Percentiles rank a stretch among this genome's conserved stretches.
Evolutionary conservation across 2,888 invertebrate species (phyloP).

Genomic region (Polyommatus iphigenia): DNA sequence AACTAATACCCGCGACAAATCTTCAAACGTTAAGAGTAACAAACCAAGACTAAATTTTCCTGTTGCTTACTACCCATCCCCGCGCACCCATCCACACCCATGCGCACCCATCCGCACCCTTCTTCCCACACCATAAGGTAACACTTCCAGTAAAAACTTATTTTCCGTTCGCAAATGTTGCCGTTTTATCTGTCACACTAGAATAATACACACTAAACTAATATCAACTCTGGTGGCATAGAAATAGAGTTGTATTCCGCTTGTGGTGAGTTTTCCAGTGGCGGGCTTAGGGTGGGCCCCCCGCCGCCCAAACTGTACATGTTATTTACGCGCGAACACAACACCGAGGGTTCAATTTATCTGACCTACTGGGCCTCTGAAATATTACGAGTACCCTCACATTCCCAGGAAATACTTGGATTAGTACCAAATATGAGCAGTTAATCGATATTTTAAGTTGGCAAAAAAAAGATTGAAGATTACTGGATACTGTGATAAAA

Average conservation of each 20-base stretch:
- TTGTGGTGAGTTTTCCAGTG: conserved; percentile 36
- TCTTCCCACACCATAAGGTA: conserved; percentile 52
- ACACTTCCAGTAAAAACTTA: conserved; percentile 50
- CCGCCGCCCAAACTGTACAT: conserved; percentile 71
- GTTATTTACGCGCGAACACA: conserved; percentile 81
- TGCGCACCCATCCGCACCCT: conserved; percentile 44
- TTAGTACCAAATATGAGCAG: not conserved
- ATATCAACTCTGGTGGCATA: conserved; percentile 44
- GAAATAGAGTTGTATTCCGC: conserved; percentile 46
- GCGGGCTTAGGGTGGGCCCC: conserved; percentile 47
- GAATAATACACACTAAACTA: conserved; percentile 37
- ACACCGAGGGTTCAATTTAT: conserved; percentile 78
- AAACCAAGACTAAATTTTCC: conserved; percentile 71
- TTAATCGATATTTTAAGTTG: not conserved
- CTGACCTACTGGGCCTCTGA: conserved; percentile 79
- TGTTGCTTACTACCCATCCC: conserved; percentile 70
- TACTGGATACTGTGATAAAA: not conserved
- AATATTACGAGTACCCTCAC: conserved; percentile 53
- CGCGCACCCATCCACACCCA: conserved; percentile 48
- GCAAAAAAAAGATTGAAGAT: not conserved
- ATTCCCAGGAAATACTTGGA: not conserved
- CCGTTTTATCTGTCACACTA: conserved; percentile 55
- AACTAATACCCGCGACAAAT: conserved; percentile 27
- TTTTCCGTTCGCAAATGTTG: conserved; percentile 57
- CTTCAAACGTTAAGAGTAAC: conserved; percentile 65